These are phyloP conservation scores for Epirrhoe tristata DNA, from an alignment of 2,888 invertebrate genomes.

Conservation along the genomic window DNA sequence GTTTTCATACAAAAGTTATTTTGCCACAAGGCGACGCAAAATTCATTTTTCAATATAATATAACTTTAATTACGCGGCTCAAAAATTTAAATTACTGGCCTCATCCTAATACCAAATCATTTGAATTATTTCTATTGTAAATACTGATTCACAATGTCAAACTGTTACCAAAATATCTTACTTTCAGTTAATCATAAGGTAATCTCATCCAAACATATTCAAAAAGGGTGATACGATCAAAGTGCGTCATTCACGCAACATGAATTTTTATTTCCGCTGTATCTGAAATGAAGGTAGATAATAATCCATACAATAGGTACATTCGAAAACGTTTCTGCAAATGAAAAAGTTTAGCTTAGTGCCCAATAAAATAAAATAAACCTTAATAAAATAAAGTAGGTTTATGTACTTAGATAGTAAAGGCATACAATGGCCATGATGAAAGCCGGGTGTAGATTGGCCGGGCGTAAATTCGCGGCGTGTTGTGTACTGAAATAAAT, in stretches of 20 bases:
- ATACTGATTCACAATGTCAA: too few relatives aligned
- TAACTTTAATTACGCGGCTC: too few relatives aligned
- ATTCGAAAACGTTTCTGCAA: slow-evolving; percentile 25
- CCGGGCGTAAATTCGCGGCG: neutral
- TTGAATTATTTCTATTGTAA: too few relatives aligned
- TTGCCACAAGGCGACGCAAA: too few relatives aligned
- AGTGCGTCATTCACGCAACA: slow-evolving; percentile 37
- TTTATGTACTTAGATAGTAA: neutral
- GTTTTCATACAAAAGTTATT: too few relatives aligned
- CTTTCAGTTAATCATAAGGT: neutral
- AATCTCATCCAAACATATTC: slow-evolving; percentile 7
- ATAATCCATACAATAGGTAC: slow-evolving; percentile 29
- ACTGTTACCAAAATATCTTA: neutral
- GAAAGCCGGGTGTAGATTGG: neutral
- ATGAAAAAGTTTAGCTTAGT: slow-evolving; percentile 25
- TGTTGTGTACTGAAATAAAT: neutral
- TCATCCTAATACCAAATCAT: too few relatives aligned
- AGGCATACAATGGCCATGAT: neutral
- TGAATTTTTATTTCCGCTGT: slow-evolving; percentile 39
- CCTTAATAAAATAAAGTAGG: neutral
- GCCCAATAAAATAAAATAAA: neutral
- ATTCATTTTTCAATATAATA: too few relatives aligned
- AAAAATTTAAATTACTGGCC: too few relatives aligned
- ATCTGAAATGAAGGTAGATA: slow-evolving; percentile 27
- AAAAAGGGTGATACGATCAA: slow-evolving; percentile 8